A percentile compares a stretch with the other conserved stretches of the same genome.
Evolutionary conservation across 2,888 invertebrate species (phyloP).

Genomic region (Rhagonycha fulva): DNA sequence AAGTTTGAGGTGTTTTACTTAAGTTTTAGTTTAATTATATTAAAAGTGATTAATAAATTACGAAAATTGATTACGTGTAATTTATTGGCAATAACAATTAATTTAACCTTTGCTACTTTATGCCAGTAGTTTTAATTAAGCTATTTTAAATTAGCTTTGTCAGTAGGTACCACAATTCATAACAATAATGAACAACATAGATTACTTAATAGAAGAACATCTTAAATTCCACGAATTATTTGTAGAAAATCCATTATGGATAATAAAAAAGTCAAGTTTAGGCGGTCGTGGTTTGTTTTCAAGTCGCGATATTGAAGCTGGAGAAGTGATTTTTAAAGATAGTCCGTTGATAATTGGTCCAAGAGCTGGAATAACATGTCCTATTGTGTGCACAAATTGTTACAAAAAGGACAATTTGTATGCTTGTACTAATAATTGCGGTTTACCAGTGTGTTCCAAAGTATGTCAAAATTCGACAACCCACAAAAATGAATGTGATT

Average conservation of each 20-base stretch:
- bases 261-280: constrained; percentile 61
- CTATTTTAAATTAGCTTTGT: background rate
- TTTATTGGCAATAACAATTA: background rate
- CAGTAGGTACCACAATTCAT: background rate
- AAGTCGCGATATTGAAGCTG: constrained; percentile 64
- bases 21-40: background rate
- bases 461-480: constrained; percentile 62
- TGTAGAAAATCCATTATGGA: constrained; percentile 59
- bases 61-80: background rate
- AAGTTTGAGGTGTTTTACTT: background rate
- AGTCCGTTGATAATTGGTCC: constrained; percentile 73
- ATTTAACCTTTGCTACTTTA: background rate
- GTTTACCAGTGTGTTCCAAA: constrained; percentile 70
- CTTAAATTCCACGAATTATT: constrained; percentile 10
- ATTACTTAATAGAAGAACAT: constrained; percentile 11
- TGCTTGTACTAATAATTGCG: constrained; percentile 67
- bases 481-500: constrained; percentile 69
- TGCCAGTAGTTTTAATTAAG: background rate
- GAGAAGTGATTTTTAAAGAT: constrained; percentile 74
- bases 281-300: constrained; percentile 77
- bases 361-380: constrained; percentile 59
- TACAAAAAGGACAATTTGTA: constrained; percentile 56
- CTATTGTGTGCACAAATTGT: constrained; percentile 70
- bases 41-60: background rate
- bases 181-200: background rate